Base-by-base conservation (phyloP, 2,888 invertebrate species). In the Lithophane leautieri region DNA sequence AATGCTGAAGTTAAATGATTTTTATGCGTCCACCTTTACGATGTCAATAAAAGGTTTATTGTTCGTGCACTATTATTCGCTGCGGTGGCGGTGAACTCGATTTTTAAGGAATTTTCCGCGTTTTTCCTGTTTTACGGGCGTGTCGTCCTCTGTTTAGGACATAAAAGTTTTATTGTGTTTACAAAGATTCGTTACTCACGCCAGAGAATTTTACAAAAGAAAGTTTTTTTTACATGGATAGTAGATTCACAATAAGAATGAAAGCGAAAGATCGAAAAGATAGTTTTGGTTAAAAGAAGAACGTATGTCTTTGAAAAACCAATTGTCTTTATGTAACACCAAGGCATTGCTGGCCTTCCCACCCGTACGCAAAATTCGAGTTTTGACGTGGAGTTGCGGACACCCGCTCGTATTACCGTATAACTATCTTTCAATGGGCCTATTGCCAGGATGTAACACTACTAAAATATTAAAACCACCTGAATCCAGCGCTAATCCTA, bases 1-100 rank as follows among this genome's bases (percentile, higher is more conserved):
- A 94, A 94, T 88, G 81, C 89, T 90, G 89, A 89, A 90, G 90
- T 88, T 88, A 90, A 93, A 92, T 91, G 91, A 93, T 94, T 94
- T 95, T 94, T 94, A 94, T 93, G 92, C 89, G 92, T 91, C 90
- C 91, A 92, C 92, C 91, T 94, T 94, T 92, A 95, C 90, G 92
- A 92, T 88, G 89, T 84, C 92, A 89, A 92, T 94, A 93, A 94
- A 93, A 90, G 88, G 89, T 93, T 93, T 93, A 93, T 91, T 88
- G 90, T 89, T 80, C 70, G 85, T 83, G 87, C 85, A 87, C 86
- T 90, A 91, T 92, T 91, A 90, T 90, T 90, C 85, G 77, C 75
- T 86, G 86, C 79, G 86, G 86, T 79, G 87, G 86, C 87, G 83
- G 83, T 82, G 82, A 87, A 85, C 86, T 86, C 82, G 73, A 78